Evolutionary conservation across 2,797 vertebrate genomes (phyloP).

Genomic region (Hozukius guyotensis): DNA sequence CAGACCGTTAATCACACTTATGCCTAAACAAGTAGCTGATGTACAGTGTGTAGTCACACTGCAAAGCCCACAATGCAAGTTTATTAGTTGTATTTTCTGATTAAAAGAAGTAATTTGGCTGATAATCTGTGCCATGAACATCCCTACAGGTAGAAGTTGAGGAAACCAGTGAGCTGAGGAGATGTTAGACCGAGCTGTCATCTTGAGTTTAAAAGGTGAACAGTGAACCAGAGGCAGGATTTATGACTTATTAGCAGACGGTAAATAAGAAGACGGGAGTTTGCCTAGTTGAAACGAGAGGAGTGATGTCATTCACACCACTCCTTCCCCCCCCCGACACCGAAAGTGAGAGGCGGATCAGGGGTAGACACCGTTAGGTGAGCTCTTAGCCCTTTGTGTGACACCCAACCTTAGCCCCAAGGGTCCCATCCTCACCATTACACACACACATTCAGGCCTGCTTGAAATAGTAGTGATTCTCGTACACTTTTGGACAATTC

Average conservation of each 20-base stretch:
- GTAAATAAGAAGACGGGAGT: constrained; percentile 67
- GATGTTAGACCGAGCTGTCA: constrained; percentile 31
- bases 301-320: constrained; percentile 73
- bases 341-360: constrained; percentile 71
- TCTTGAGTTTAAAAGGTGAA: constrained; percentile 64
- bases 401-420: constrained; percentile 72
- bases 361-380: constrained; percentile 64
- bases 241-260: constrained; percentile 62
- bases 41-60: background rate
- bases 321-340: constrained; percentile 38
- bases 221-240: constrained; percentile 61
- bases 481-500: background rate
- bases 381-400: constrained; percentile 63
- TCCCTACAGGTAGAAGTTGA: constrained; percentile 29
- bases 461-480: constrained; percentile 53
- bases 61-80: background rate
- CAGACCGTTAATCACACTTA: constrained; percentile 13
- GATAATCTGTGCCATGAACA: constrained; percentile 2
- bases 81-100: background rate
- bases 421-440: constrained; percentile 54
- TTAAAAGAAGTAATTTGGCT: background rate
- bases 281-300: constrained; percentile 71
- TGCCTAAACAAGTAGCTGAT: background rate
- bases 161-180: constrained; percentile 30
- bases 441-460: constrained; percentile 42